Conservation (phyloP, 2,888 invertebrate species). For the Ophonus ardosiacus region DNA sequence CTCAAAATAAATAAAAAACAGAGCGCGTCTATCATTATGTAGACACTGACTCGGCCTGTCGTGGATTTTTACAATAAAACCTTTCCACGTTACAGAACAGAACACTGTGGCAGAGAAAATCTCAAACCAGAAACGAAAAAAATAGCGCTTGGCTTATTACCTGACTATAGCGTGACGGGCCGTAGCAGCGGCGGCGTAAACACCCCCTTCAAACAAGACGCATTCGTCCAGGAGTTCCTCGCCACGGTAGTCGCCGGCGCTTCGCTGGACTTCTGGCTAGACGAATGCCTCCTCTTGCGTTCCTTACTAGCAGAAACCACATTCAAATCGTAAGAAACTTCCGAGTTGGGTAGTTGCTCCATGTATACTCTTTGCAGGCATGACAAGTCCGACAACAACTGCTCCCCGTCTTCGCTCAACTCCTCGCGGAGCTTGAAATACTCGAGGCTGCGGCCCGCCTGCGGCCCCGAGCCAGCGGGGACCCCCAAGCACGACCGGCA, state of each 20-base stretch:
- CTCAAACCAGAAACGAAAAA: slow-evolving; percentile 46
- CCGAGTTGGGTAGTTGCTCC: slow-evolving; percentile 71
- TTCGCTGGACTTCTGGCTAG: slow-evolving; percentile 70
- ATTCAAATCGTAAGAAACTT: slow-evolving; percentile 70
- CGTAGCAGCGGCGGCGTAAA: slow-evolving; percentile 77
- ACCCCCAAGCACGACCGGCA: slow-evolving; percentile 72
- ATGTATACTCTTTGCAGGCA: slow-evolving; percentile 78
- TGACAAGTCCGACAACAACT: slow-evolving; percentile 80
- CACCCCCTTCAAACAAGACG: slow-evolving; percentile 47
- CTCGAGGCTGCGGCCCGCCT: slow-evolving; percentile 68
- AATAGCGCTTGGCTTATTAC: slow-evolving; percentile 48
- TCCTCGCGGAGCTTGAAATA: slow-evolving; percentile 75
- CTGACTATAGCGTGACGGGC: slow-evolving; percentile 70
- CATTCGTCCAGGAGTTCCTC: slow-evolving; percentile 59
- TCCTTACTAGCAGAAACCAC: slow-evolving; percentile 73
- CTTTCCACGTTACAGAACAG: slow-evolving; percentile 56
- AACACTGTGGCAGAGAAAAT: slow-evolving; percentile 55
- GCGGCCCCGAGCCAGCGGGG: slow-evolving; percentile 66
- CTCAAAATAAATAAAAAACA: slow-evolving; percentile 62
- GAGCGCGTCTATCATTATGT: slow-evolving; percentile 47
- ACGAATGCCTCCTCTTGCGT: slow-evolving; percentile 80
- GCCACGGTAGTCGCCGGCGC: slow-evolving; percentile 73
- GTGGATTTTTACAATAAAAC: slow-evolving; percentile 62
- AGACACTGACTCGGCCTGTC: slow-evolving; percentile 32
- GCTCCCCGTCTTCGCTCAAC: slow-evolving; percentile 80